Conservation (phyloP, 2,888 invertebrate genomes). For the Cheilosia vernalis region DNA sequence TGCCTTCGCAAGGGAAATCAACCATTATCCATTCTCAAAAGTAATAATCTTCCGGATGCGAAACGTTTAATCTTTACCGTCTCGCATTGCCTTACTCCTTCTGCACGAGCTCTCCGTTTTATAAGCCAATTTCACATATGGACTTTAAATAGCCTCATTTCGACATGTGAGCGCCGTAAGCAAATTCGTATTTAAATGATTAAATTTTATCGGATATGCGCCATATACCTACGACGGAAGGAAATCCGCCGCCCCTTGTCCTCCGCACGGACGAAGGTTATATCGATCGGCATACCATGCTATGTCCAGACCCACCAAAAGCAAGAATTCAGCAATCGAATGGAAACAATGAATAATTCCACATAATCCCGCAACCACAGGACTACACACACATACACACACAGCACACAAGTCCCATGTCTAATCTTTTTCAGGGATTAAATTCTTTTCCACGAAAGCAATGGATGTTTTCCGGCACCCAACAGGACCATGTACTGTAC, state of each 20-base stretch:
- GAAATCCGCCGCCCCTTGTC: conserved; percentile 1
- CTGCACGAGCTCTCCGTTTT: conserved; percentile 30
- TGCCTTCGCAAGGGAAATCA: conserved; percentile 18
- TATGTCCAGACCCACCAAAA: neutral
- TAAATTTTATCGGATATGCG: conserved; percentile 65
- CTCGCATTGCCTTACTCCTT: conserved; percentile 22
- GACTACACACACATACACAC: conserved; percentile 28
- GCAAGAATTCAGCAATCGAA: conserved; percentile 69
- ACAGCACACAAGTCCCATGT: conserved; percentile 37
- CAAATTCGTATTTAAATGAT: conserved; percentile 71
- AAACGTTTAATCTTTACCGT: conserved; percentile 55
- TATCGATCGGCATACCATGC: conserved; percentile 10
- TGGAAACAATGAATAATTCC: conserved; percentile 74
- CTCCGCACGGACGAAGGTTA: neutral
- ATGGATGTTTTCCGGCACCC: conserved; percentile 54
- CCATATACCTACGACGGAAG: conserved; percentile 26
- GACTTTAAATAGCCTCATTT: conserved; percentile 74
- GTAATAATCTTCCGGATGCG: conserved; percentile 56
- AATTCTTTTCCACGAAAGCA: conserved; percentile 68
- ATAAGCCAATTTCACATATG: conserved; percentile 69
- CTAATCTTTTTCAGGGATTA: conserved; percentile 73
- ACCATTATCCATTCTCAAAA: conserved; percentile 36
- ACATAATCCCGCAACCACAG: conserved; percentile 71
- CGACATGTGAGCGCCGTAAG: conserved; percentile 29
- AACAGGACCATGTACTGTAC: neutral